Conservation (phyloP, 2,113 vertebrate genomes). For the Chrysemys picta region DNA sequence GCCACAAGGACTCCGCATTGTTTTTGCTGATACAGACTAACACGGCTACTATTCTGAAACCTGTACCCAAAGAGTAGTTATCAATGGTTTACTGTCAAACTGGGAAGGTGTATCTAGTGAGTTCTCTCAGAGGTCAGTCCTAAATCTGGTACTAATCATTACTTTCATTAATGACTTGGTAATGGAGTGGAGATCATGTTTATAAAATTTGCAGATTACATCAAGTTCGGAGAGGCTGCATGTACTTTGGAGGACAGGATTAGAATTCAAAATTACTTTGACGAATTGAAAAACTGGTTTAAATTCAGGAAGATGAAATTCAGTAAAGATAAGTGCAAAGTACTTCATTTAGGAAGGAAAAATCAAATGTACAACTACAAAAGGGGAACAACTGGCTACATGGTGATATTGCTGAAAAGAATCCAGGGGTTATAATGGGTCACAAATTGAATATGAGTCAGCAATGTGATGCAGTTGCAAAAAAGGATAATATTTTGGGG, state of each 20-base stretch:
- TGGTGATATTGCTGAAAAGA: neutral
- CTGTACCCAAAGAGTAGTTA: too few relatives aligned
- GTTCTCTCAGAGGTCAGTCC: neutral
- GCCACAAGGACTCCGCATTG: too few relatives aligned
- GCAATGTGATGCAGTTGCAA: neutral
- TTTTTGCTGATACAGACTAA: too few relatives aligned
- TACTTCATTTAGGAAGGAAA: neutral
- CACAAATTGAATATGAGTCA: neutral
- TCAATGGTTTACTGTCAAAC: too few relatives aligned
- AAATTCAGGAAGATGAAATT: neutral
- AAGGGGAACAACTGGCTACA: neutral
- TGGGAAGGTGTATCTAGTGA: too few relatives aligned
- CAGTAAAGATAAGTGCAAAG: neutral
- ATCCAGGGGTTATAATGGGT: neutral
- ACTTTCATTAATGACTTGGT: neutral
- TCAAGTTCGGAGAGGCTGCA: rapidly evolving
- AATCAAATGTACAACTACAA: neutral
- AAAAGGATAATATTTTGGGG: rapidly evolving
- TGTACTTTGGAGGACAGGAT: neutral
- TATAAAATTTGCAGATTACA: neutral
- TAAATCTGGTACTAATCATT: neutral
- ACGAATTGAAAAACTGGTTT: neutral
- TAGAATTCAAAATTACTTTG: neutral
- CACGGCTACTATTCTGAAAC: too few relatives aligned
- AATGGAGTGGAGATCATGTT: rapidly evolving